phyloP scores from a whole-genome alignment of 1,140 invertebrate genomes.

The Helicoverpa zea region DNA sequence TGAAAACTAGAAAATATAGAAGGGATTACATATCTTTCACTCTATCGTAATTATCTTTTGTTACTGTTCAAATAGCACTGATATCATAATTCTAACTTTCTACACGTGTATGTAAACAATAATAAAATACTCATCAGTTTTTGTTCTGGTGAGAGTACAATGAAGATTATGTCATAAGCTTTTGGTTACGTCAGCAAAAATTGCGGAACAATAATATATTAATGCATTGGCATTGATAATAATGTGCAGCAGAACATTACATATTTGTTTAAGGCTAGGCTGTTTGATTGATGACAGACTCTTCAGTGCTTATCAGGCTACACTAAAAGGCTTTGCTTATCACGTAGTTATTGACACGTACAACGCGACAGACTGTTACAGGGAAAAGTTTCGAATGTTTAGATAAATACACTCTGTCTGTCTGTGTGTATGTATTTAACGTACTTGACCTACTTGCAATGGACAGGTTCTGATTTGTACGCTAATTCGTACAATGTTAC shows the following conservation, averaged over 20 bases:
- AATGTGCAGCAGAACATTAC: not conserved
- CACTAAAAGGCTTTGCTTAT: constrained; percentile 60
- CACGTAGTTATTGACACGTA: constrained; percentile 26
- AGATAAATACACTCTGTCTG: constrained; percentile 2
- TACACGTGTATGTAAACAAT: too few species aligned
- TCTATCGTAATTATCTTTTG: too few species aligned
- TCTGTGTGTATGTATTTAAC: not conserved
- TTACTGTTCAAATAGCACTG: too few species aligned
- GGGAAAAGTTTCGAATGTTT: constrained; percentile 10
- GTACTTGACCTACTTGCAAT: constrained; percentile 38
- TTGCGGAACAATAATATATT: not conserved
- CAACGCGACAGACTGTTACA: not conserved
- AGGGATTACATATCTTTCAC: too few species aligned
- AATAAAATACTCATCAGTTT: too few species aligned
- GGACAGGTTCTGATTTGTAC: constrained; percentile 27
- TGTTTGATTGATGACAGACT: constrained; percentile 9
- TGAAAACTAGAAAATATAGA: too few species aligned
- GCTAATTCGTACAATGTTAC: constrained; percentile 19
- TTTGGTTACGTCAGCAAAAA: too few species aligned
- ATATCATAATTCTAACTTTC: too few species aligned
- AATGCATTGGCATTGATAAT: not conserved
- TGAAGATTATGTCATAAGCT: too few species aligned
- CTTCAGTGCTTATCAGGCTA: constrained; percentile 25
- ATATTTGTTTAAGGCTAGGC: not conserved
- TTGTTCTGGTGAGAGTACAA: too few species aligned